Conservation (phyloP, 1,140 invertebrate species). For the Batillaria attramentaria region DNA sequence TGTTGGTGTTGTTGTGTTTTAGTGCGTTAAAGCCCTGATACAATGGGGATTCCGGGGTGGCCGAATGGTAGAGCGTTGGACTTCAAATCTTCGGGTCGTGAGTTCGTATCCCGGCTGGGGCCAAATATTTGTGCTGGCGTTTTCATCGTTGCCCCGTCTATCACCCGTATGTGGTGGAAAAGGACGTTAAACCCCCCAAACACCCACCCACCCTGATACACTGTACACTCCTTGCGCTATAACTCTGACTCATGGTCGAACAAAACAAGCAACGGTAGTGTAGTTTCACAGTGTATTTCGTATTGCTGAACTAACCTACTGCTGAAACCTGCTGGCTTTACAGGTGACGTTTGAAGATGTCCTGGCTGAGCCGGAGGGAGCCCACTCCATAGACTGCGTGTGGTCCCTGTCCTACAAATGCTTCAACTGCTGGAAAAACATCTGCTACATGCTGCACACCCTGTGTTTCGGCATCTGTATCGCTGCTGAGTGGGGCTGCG, state of each 20-base stretch:
- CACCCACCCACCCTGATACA: neutral
- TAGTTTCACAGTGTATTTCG: neutral
- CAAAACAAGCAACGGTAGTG: neutral
- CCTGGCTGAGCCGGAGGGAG: slow-evolving; percentile 83
- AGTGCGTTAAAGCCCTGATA: too few relatives aligned
- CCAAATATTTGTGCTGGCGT: too few relatives aligned
- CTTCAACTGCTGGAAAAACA: slow-evolving; percentile 81
- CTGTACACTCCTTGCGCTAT: neutral
- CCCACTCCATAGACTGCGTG: slow-evolving; percentile 81
- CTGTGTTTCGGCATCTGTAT: slow-evolving; percentile 78
- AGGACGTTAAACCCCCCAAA: neutral
- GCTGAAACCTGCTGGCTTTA: too few relatives aligned
- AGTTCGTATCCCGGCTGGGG: too few relatives aligned
- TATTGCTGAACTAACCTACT: neutral
- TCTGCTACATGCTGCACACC: slow-evolving; percentile 80
- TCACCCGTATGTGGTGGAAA: neutral
- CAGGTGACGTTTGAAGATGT: slow-evolving; percentile 80
- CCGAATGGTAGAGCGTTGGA: too few relatives aligned
- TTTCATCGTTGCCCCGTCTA: too few relatives aligned
- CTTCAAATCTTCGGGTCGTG: too few relatives aligned
- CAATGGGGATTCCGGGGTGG: too few relatives aligned
- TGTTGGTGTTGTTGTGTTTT: too few relatives aligned
- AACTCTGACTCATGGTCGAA: neutral
- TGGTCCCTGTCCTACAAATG: slow-evolving; percentile 82
- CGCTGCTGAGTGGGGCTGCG: slow-evolving; percentile 77